Conservation (phyloP, 2,113 vertebrate species). For the Tringa solitaria region DNA sequence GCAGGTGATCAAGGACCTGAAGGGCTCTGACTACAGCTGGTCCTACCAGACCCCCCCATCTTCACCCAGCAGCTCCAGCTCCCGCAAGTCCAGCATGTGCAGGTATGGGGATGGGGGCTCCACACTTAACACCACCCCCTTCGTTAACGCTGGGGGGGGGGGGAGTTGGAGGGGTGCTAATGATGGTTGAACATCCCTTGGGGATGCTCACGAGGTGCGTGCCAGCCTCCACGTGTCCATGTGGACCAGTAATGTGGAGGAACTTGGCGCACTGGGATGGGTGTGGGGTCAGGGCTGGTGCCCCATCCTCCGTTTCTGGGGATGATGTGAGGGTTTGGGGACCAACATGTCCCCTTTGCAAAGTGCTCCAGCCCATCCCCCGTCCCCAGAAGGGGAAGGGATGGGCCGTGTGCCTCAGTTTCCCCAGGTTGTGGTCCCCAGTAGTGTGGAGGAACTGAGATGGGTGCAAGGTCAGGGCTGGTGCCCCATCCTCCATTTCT, state of each 20-base stretch:
- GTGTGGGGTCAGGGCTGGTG: neutral
- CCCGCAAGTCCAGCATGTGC: conserved; percentile 98
- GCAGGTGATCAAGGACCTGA: conserved; percentile 96
- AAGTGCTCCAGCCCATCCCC: neutral
- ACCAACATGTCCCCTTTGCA: neutral
- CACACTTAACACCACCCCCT: neutral
- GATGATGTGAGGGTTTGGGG: rapidly evolving
- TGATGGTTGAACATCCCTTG: neutral
- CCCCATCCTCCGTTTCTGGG: rapidly evolving
- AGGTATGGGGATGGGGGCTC: conserved; percentile 73
- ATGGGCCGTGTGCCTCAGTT: too few relatives aligned
- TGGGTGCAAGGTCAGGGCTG: neutral
- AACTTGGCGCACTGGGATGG: rapidly evolving
- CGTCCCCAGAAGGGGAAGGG: too few relatives aligned
- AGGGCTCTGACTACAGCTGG: conserved; percentile 97
- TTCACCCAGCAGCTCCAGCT: conserved; percentile 90
- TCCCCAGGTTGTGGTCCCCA: neutral
- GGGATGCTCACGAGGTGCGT: neutral
- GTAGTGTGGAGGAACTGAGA: neutral
- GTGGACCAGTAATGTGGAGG: neutral
- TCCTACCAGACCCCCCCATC: conserved; percentile 97
- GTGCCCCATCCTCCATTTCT: rapidly evolving
- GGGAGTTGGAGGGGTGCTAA: neutral
- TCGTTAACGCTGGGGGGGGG: neutral
- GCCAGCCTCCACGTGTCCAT: neutral